Base-by-base conservation (phyloP, 2,888 invertebrate species). In the Mayetiola destructor region DNA sequence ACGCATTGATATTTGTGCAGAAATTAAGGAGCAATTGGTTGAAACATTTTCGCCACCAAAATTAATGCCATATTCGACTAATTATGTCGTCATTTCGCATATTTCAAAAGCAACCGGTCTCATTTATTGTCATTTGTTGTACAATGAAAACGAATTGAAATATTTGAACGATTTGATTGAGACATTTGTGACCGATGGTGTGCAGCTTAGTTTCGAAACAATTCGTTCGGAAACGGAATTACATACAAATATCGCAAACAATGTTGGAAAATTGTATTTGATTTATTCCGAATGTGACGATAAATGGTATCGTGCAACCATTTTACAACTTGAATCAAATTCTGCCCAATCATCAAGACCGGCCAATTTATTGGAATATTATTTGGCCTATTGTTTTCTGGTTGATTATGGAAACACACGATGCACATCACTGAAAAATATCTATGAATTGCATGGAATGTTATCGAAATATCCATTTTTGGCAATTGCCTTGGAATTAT, bases 351-450 rank as follows among this genome's bases (percentile, higher is more conserved):
- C 2, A n/a, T 27, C 48, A 2, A 27, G n/a, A 1, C 27, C n/a
- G 27, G 27, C 23, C 9, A 48, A 48, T 27, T 27, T 48, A 27
- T 48, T 23, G 6, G 2, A 27, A 5, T 27, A 27, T 27, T 48
- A 27, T 9, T 27, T 6, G 14, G 48, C 27, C 2, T 48, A 48
- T n/a, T 48, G 48, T n/a, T 48, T 48, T n/a, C 27, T 48, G 6
- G 48, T 48, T n/a, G 48, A 48, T 27, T 48, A 48, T 27, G 48
- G 48, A 2, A 48, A 48, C 27, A 48, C 48, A 14, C 48, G 48
- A 8, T 14, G 23, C n/a, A 16, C 27, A 1, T 27, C 23, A 5
- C 27, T 48, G 27, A 48, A 23, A 48, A 48, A 48, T 27, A 27
- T 48, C 16, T 48, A 48, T 9, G 3, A 9, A 27, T 27, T 48